Conservation (phyloP, 2,888 invertebrate genomes). For the Lithophane semibrunnea region DNA sequence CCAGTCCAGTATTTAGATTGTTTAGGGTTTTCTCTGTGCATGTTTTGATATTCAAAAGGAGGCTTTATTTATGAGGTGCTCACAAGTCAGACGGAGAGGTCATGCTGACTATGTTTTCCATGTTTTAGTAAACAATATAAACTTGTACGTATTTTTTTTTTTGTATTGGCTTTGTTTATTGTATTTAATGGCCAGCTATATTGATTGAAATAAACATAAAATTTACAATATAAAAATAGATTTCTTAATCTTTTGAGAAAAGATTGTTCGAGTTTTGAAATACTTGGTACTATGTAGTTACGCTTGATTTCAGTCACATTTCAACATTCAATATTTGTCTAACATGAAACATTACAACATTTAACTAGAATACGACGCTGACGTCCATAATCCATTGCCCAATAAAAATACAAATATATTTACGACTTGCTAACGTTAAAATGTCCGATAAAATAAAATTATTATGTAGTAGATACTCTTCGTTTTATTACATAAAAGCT, state of each 20-base stretch:
- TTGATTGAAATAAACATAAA: background rate
- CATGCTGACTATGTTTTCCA: background rate
- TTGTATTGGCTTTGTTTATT: too few relatives aligned
- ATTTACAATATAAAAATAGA: background rate
- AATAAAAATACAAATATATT: constrained; percentile 30
- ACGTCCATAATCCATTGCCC: background rate
- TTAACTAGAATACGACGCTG: background rate
- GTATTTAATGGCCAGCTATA: too few relatives aligned
- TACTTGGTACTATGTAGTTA: background rate
- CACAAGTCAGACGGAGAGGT: background rate
- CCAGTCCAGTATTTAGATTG: background rate
- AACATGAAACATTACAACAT: background rate
- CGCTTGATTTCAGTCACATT: background rate
- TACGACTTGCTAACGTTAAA: constrained; percentile 39
- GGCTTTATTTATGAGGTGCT: background rate
- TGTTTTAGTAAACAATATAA: background rate
- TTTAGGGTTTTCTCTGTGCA: background rate
- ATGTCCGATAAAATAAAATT: constrained; percentile 20
- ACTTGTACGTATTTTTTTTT: background rate
- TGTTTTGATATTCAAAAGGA: background rate
- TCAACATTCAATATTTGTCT: constrained; percentile 4
- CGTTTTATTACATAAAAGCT: constrained; percentile 19
- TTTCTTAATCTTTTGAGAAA: background rate
- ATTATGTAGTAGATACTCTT: background rate
- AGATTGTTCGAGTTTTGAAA: background rate